These are phyloP conservation scores for Marisa cornuarietis DNA, from an alignment of 1,140 invertebrate genomes.

Conservation along the genomic window DNA sequence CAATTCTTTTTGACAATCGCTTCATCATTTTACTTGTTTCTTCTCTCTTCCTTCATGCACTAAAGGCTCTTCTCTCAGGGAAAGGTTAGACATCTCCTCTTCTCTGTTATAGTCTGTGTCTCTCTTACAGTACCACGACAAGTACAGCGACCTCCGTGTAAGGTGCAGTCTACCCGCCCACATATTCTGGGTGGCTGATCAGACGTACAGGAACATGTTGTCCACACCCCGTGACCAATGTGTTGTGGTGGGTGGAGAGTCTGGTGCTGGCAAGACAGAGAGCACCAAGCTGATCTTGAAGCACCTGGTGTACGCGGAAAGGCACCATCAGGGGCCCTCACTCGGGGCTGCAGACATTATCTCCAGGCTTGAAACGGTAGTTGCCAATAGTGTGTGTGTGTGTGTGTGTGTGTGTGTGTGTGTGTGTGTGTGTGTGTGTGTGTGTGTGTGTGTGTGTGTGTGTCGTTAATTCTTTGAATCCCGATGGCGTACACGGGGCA, in stretches of 20 bases:
- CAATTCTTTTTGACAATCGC: not conserved
- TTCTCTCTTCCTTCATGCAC: not conserved
- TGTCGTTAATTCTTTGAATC: too few species aligned
- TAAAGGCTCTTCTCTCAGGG: not conserved
- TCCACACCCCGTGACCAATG: constrained; percentile 73
- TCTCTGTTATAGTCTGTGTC: not conserved
- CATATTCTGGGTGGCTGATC: constrained; percentile 84
- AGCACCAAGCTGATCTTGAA: constrained; percentile 41
- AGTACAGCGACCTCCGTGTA: constrained; percentile 14
- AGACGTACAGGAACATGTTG: constrained; percentile 78
- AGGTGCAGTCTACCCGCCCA: constrained; percentile 75
- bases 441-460: too few species aligned
- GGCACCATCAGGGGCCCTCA: not conserved
- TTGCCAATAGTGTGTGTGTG: not conserved
- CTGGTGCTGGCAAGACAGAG: constrained; percentile 96
- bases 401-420: not conserved
- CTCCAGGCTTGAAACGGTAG: constrained; percentile 15
- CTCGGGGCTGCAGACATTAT: too few species aligned
- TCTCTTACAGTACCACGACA: constrained; percentile 23
- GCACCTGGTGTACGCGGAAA: constrained; percentile 27
- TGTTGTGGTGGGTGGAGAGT: constrained; percentile 81
- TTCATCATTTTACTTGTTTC: too few species aligned
- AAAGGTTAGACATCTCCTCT: not conserved
- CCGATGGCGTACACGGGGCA: too few species aligned
- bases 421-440: too few species aligned